These are phyloP conservation scores for Halcyon senegalensis DNA, from an alignment of 2,113 vertebrate genomes.

Conservation along the genomic window DNA sequence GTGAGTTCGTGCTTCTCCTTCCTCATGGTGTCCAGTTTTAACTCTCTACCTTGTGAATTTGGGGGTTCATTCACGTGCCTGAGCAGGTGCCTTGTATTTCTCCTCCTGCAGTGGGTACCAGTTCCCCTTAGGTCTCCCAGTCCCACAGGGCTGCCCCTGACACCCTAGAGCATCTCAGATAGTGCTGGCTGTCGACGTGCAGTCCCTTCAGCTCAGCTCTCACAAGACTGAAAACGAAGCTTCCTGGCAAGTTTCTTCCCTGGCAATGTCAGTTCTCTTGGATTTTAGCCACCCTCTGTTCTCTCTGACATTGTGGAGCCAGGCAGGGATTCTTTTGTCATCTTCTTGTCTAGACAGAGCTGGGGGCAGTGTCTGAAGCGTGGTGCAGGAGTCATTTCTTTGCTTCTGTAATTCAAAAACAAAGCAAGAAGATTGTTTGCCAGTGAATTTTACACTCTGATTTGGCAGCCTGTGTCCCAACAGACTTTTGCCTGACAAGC, in stretches of 20 bases:
- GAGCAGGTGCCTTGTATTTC: not conserved
- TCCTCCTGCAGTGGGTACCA: not conserved
- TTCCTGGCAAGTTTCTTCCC: not conserved
- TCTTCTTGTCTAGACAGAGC: slow-evolving; percentile 54
- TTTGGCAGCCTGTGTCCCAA: not conserved
- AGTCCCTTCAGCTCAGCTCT: not conserved
- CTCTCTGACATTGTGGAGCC: not conserved
- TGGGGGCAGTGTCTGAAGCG: not conserved
- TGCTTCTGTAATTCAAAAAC: not conserved
- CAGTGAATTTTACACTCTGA: not conserved
- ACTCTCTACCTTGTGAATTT: not conserved
- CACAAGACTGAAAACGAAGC: not conserved
- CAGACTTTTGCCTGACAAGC: not conserved
- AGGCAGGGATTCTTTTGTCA: slow-evolving; percentile 21
- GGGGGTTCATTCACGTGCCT: not conserved
- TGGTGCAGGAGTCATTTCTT: not conserved
- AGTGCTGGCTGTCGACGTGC: not conserved
- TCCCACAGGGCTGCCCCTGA: accelerated
- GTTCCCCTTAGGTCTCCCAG: not conserved
- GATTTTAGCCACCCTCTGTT: not conserved
- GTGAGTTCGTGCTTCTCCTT: not conserved
- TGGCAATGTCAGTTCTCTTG: not conserved
- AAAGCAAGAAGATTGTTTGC: not conserved
- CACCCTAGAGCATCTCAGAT: not conserved
- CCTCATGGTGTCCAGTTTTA: not conserved